A percentile compares a stretch with the other conserved stretches of the same genome.
These are phyloP conservation scores for Heliconius sara DNA, from an alignment of 2,888 invertebrate species.

Conservation along the genomic window DNA sequence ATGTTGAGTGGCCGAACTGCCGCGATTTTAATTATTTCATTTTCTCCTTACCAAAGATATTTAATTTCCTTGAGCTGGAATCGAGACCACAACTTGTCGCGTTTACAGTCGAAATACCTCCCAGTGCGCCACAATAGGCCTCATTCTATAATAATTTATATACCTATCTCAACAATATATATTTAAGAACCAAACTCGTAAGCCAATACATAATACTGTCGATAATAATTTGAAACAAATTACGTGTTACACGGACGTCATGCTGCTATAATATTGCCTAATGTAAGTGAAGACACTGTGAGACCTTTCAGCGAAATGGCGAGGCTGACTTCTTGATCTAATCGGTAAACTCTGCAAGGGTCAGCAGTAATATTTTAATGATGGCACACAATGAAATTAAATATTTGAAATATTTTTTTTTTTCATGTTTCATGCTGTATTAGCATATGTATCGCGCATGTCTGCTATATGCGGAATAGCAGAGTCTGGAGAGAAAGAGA, in stretches of 20 bases:
- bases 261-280: constrained; percentile 34
- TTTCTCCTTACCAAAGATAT: too few relatives aligned
- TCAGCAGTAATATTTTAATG: constrained; percentile 19
- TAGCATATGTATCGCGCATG: too few relatives aligned
- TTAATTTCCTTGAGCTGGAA: too few relatives aligned
- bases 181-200: neutral
- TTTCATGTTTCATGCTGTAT: too few relatives aligned
- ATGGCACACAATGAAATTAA: neutral
- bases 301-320: constrained; percentile 42
- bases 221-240: constrained; percentile 2
- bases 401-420: neutral
- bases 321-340: constrained; percentile 33
- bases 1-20: too few relatives aligned
- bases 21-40: too few relatives aligned
- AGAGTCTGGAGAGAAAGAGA: too few relatives aligned
- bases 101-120: too few relatives aligned
- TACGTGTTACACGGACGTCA: constrained; percentile 21
- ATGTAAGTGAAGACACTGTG: constrained; percentile 10
- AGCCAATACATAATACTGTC: neutral
- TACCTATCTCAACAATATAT: neutral
- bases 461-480: too few relatives aligned
- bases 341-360: constrained; percentile 20
- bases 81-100: too few relatives aligned
- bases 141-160: neutral
- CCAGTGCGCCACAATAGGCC: too few relatives aligned